phyloP scores from a whole-genome alignment of 2,113 vertebrate species.

The Sturnira hondurensis region DNA sequence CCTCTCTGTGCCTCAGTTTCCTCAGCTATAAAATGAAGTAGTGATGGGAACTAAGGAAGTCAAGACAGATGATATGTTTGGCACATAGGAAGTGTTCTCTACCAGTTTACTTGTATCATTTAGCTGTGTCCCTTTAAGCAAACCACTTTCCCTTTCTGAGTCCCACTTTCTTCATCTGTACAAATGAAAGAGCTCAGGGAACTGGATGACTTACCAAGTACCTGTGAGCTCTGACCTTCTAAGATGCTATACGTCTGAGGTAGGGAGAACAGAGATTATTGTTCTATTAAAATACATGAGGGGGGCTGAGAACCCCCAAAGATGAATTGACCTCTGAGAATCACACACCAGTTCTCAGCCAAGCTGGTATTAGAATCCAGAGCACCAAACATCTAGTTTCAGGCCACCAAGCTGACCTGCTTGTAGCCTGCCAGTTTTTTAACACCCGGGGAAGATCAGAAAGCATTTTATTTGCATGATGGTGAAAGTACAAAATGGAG shows the following conservation, averaged over 20 bases:
- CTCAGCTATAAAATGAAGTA: neutral
- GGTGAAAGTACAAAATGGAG: neutral
- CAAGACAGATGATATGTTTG: neutral
- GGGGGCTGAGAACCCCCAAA: neutral
- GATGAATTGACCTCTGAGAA: neutral
- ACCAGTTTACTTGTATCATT: neutral
- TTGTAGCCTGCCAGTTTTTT: neutral
- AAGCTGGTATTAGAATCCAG: neutral
- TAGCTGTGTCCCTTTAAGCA: neutral
- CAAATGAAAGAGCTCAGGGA: neutral
- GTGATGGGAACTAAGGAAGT: neutral
- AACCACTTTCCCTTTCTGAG: neutral
- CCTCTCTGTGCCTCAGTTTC: neutral
- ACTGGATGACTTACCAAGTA: neutral
- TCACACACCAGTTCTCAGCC: neutral
- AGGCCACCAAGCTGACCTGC: neutral
- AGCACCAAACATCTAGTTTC: neutral
- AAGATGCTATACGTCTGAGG: neutral
- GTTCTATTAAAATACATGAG: neutral
- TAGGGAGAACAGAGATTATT: neutral
- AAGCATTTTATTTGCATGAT: neutral
- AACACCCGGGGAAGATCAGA: neutral
- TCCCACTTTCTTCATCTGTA: neutral
- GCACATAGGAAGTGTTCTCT: neutral
- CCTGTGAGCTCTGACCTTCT: neutral